phyloP scores from a whole-genome alignment of 2,113 vertebrate species.

The Calyptomena viridis region DNA sequence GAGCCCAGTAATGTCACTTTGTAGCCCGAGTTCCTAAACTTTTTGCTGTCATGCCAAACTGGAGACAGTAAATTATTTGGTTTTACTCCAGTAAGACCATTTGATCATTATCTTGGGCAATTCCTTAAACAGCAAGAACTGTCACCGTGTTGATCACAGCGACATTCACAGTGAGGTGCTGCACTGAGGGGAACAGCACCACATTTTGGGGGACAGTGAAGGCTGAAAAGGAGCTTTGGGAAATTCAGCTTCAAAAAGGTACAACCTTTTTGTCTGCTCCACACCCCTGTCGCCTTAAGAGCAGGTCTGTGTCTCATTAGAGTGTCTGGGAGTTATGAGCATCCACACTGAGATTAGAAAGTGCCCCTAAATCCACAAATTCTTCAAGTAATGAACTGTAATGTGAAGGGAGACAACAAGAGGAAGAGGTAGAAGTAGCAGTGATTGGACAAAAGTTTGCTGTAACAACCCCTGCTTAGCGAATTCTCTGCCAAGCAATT shows the following conservation, averaged over 20 bases:
- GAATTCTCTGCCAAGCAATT: background rate
- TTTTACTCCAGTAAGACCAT: background rate
- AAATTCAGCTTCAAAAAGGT: background rate
- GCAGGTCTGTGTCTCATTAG: background rate
- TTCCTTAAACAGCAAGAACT: background rate
- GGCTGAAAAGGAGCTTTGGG: background rate
- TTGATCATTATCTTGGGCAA: background rate
- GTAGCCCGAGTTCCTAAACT: background rate
- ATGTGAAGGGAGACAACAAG: background rate
- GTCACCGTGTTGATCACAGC: rapidly evolving
- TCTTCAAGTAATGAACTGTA: background rate
- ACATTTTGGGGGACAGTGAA: background rate
- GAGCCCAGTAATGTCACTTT: background rate
- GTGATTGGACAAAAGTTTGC: background rate
- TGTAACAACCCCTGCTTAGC: background rate
- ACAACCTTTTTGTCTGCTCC: background rate
- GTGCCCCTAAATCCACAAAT: background rate
- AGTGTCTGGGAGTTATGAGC: background rate
- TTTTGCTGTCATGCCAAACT: background rate
- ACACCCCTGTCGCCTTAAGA: background rate
- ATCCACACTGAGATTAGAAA: background rate
- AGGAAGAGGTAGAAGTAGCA: background rate
- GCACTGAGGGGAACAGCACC: background rate
- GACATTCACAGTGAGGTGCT: background rate
- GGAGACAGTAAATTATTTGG: background rate